These are phyloP conservation scores for Aporrectodea caliginosa DNA, from an alignment of 1,140 invertebrate genomes.

Conservation along the genomic window DNA sequence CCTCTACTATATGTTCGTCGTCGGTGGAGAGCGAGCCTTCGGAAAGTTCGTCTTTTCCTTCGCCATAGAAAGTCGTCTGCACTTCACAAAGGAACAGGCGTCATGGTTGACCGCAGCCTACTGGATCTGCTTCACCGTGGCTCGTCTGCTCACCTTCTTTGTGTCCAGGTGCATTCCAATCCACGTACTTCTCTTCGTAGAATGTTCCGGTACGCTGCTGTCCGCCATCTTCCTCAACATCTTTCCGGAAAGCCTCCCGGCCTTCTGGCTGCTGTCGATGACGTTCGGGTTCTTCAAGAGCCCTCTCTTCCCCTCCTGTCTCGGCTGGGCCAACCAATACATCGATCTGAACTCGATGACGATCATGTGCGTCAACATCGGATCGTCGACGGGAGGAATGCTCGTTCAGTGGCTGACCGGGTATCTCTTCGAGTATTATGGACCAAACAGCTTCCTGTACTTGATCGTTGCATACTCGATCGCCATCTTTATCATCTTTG, in stretches of 20 bases:
- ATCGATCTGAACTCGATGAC: conserved; percentile 37
- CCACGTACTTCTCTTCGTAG: conserved; percentile 36
- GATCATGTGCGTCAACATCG: conserved; percentile 37
- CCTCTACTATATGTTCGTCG: conserved; percentile 36
- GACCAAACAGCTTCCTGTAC: conserved; percentile 36
- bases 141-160: conserved; percentile 37
- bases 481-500: no score
- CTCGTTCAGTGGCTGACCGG: conserved; percentile 37
- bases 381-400: conserved; percentile 37
- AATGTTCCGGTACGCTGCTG: conserved; percentile 33
- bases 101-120: conserved; percentile 38
- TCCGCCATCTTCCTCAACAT: conserved; percentile 34
- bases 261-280: not conserved
- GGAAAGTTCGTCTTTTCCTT: conserved; percentile 42
- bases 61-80: conserved; percentile 35
- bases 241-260: conserved; percentile 29
- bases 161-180: conserved; percentile 37
- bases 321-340: conserved; percentile 39
- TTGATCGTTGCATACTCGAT: conserved; percentile 32
- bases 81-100: conserved; percentile 35
- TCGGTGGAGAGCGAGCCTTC: conserved; percentile 38
- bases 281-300: no score
- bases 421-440: conserved; percentile 37
- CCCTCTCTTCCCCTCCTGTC: conserved; percentile 38
- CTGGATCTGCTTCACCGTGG: conserved; percentile 41